Evolutionary conservation across 2,113 vertebrate genomes (phyloP).

Genomic region (Craseonycteris thonglongyai): DNA sequence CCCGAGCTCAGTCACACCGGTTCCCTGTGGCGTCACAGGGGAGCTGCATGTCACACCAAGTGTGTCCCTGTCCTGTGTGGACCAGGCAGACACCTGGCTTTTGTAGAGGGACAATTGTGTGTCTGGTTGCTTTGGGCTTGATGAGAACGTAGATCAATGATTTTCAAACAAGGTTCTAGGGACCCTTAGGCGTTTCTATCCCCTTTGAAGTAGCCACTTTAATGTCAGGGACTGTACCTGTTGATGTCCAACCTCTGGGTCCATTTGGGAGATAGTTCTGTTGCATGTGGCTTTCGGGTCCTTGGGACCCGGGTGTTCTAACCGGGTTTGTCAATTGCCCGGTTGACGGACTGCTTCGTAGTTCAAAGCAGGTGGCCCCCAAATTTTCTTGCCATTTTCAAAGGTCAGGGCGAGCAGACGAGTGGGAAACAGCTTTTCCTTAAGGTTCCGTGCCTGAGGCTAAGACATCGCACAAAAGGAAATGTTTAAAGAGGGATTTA

Average conservation of each 20-base stretch:
- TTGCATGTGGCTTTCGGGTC: neutral
- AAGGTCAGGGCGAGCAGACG: neutral
- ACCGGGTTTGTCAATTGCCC: neutral
- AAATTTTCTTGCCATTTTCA: conserved; percentile 27
- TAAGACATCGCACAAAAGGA: neutral
- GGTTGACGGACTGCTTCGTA: neutral
- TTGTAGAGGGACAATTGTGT: neutral
- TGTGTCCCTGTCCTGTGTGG: rapidly evolving
- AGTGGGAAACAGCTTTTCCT: conserved; percentile 6
- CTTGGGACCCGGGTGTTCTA: neutral
- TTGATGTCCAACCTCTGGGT: neutral
- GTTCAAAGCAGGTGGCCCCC: neutral
- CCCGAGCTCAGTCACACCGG: neutral
- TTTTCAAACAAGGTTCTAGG: neutral
- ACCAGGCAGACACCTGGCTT: neutral
- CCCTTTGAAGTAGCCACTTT: neutral
- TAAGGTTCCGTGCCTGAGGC: neutral
- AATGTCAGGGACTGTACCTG: neutral
- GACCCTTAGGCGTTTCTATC: neutral
- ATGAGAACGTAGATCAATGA: neutral
- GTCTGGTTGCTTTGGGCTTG: neutral
- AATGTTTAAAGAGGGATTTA: conserved; percentile 36
- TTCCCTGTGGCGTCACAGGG: neutral
- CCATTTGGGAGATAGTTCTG: neutral
- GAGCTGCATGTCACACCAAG: rapidly evolving